phyloP scores from a whole-genome alignment of 2,797 vertebrate genomes.

The Mus spretus region DNA sequence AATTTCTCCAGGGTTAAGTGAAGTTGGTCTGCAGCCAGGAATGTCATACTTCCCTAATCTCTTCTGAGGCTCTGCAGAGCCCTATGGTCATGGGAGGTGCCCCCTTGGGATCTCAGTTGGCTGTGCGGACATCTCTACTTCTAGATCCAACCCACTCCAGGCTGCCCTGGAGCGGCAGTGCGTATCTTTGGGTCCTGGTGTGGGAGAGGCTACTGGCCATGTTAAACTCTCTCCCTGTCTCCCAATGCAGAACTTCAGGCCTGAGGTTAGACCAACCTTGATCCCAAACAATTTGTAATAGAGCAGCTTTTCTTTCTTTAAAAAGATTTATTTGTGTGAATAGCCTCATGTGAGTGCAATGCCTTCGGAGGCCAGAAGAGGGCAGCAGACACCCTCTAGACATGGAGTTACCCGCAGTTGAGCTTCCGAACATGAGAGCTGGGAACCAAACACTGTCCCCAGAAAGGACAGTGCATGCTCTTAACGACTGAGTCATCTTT shows the following conservation, averaged over 20 bases:
- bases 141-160: neutral
- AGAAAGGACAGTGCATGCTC: neutral
- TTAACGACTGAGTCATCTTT: neutral
- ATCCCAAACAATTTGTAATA: neutral
- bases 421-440: neutral
- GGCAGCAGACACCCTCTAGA: neutral
- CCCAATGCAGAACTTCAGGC: neutral
- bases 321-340: neutral
- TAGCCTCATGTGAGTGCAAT: neutral
- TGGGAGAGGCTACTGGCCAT: neutral
- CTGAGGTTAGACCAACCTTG: neutral
- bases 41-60: constrained; percentile 75
- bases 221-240: neutral
- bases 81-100: neutral
- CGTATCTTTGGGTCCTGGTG: neutral
- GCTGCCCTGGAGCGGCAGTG: neutral
- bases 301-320: neutral
- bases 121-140: neutral
- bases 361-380: neutral
- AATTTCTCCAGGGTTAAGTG: constrained; percentile 48
- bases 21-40: constrained; percentile 71
- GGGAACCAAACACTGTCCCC: neutral
- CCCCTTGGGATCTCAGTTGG: neutral
- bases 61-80: constrained; percentile 32
- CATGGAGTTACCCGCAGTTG: neutral